Evolutionary conservation across 2,113 vertebrate species (phyloP).

Genomic region (Puntigrus tetrazona): DNA sequence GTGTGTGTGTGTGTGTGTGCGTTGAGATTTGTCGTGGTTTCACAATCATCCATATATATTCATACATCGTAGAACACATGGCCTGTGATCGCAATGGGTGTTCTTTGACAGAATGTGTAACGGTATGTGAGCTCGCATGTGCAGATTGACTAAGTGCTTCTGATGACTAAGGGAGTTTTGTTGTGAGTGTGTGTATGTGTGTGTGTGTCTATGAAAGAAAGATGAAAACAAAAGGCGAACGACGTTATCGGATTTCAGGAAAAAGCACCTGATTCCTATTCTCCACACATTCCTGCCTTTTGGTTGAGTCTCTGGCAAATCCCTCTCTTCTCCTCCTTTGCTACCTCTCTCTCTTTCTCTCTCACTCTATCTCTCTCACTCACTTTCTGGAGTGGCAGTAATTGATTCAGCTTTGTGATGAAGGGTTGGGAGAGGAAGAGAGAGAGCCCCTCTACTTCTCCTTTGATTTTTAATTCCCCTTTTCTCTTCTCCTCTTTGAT

Average conservation of each 20-base stretch:
- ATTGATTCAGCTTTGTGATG: conserved; percentile 54
- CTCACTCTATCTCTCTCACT: conserved; percentile 6
- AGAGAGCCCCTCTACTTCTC: conserved; percentile 33
- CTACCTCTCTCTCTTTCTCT: conserved; percentile 13
- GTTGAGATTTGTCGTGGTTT: not conserved
- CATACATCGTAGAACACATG: conserved; percentile 28
- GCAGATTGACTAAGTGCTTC: conserved; percentile 12
- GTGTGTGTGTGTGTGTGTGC: conserved; percentile 33
- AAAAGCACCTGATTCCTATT: conserved; percentile 56
- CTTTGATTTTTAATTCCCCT: conserved; percentile 47
- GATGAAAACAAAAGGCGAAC: conserved; percentile 40
- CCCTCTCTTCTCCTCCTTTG: conserved; percentile 31
- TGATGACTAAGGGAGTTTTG: conserved; percentile 11
- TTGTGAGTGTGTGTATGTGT: conserved; percentile 29
- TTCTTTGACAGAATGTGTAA: conserved; percentile 29
- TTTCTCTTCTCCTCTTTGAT: conserved; percentile 47
- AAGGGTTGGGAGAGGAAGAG: conserved; percentile 53
- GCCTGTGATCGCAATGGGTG: conserved; percentile 43
- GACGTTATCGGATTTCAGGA: conserved; percentile 42
- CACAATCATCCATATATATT: conserved; percentile 40
- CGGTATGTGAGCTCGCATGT: conserved; percentile 8
- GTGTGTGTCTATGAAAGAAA: conserved; percentile 27
- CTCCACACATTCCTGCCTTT: conserved; percentile 50
- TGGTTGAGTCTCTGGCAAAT: conserved; percentile 41
- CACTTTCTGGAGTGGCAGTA: conserved; percentile 41